Base-by-base conservation (phyloP, 30 jellyfish, hydroid and myxozoan genomes). In the Cassiopea andromeda region DNA sequence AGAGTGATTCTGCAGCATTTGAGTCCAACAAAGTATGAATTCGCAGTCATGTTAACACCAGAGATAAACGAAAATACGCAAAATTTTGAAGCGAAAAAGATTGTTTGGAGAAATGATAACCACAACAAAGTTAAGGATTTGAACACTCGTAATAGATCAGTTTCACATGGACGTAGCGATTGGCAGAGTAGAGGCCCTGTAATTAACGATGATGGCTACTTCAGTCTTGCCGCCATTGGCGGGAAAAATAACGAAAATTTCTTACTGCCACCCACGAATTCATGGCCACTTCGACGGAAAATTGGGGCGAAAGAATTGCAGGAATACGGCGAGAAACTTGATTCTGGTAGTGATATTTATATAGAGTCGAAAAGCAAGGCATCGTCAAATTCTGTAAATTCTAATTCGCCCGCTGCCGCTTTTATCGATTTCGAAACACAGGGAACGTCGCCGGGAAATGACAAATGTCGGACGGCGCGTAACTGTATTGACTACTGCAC, bases 261-360 rank as follows among this genome's bases (percentile, higher is more conserved):
- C 44, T 67, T 78, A n/a, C 69, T 87, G 43, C 85, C 85, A 76
- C 94, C 94, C 82, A 78, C 85, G 86, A 78, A 87, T 87, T 87
- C 94, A 17, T 87, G 94, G 94, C 94, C 94, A 13, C 90, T 87
- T 49, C 90, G 86, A 18, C 80, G 94, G 74, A 87, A 87, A 70
- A 78, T 87, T 15, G 88, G 90, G 57, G 90, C 84, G 0, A 87
- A 50, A 44, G 94, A 87, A 50, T 69, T 87, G 86, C 54, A 87
- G 54, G 94, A 87, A 57, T 87, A 71, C 81, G 94, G 94, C 19
- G 87, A 87, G 1, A 78, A 64, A 44, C 70, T 87, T 16, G 94
- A 78, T 58, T 87, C 94, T 68, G 94, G 94, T 7, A 87, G 94
- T 64, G 83, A 71, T 4, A 15, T 84, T 2, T 79, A 76, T 16